These are phyloP conservation scores for Endotricha flammealis DNA, from an alignment of 2,888 invertebrate species.

Conservation along the genomic window DNA sequence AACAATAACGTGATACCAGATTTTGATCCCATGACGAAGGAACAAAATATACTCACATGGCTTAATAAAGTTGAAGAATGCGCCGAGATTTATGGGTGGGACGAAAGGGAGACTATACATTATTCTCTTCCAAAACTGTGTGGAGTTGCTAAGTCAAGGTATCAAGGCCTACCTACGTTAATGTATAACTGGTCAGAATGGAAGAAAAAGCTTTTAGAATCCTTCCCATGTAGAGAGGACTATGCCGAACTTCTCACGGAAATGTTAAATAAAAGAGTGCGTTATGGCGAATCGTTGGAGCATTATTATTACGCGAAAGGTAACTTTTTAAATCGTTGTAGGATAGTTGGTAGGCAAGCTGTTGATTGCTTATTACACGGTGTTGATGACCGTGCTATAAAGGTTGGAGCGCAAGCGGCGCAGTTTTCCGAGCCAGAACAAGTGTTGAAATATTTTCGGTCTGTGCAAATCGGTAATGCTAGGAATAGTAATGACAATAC, in stretches of 20 bases:
- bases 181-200: constrained; percentile 21
- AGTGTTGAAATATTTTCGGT: constrained; percentile 17
- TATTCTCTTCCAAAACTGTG: constrained; percentile 22
- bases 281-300: constrained; percentile 18
- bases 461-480: constrained; percentile 12
- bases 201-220: constrained; percentile 19
- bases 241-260: constrained; percentile 22
- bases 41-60: constrained; percentile 19
- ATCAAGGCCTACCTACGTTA: constrained; percentile 19
- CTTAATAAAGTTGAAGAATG: constrained; percentile 23
- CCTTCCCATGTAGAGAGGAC: constrained; percentile 19
- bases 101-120: constrained; percentile 22
- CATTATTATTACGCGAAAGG: constrained; percentile 21
- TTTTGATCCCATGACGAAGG: constrained; percentile 19
- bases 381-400: constrained; percentile 21
- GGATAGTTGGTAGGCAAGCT: constrained; percentile 18
- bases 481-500: constrained; percentile 5
- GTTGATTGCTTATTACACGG: constrained; percentile 25
- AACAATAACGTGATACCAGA: constrained; percentile 18
- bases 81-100: constrained; percentile 20
- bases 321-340: constrained; percentile 22
- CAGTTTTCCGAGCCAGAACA: constrained; percentile 21
- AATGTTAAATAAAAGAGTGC: constrained; percentile 19
- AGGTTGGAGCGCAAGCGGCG: constrained; percentile 22
- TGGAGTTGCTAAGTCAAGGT: constrained; percentile 20